Evolutionary conservation across 2,797 vertebrate species (phyloP), one percentile per base, ranked within the genome.

Genomic region (Tapirus indicus): DNA sequence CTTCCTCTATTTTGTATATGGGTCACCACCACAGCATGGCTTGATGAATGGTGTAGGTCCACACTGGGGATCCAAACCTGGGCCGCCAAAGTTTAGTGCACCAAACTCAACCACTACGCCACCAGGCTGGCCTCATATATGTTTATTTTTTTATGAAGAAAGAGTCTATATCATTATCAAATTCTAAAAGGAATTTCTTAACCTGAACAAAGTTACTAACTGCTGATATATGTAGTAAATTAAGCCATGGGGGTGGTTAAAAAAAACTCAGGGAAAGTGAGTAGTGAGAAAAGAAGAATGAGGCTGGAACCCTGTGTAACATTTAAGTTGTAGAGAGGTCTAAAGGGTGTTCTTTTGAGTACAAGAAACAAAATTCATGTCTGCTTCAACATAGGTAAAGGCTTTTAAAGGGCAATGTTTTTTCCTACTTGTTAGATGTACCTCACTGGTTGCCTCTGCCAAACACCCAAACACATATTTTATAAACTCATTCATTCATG

Each of bases 121-220:
- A 52, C 49, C 13, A 14, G 14, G 49, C 49, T 16, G 14, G 49
- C 49, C 14, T 6, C 13, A 13, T 92, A 5, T 49, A 56, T 60
- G 16, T 94, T 35, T 86, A n/a, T 58, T 86, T 58, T 86, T 74
- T 86, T 87, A 78, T 94, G 41, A 94, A 94, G n/a, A 60, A 71
- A 88, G 8, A 16, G 12, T 62, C 35, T 35, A 41, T 68, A 58
- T 14, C 29, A 66, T 80, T 90, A 85, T 79, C 11, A 80, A 6
- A 79, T 77, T 69, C 75, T 58, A 60, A 91, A 88, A 88, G 35
- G 27, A 88, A 82, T 82, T 94, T 91, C n/a, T 82, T 87, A 87
- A 75, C 21, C 44, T 91, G 52, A 83, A 82, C 27, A 71, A 69
- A 91, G 60, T 80, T 94, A 72, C 68, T 77, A 93, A 77, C 20